These are phyloP conservation scores for Phalangium opilio DNA, from an alignment of 2,888 invertebrate genomes.

Conservation along the genomic window DNA sequence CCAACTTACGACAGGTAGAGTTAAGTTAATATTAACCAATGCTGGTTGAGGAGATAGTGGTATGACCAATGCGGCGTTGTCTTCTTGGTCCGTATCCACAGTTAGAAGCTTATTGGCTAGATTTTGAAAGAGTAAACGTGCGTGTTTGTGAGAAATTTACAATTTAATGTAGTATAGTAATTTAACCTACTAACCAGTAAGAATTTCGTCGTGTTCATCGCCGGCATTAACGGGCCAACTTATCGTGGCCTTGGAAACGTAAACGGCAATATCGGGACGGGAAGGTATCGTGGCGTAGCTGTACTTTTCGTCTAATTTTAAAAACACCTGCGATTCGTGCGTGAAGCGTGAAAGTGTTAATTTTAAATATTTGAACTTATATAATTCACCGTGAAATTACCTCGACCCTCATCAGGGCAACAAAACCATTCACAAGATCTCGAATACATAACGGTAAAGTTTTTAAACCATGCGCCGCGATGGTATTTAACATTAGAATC, in stretches of 20 bases:
- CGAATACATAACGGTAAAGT: constrained; percentile 17
- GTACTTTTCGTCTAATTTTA: constrained; percentile 35
- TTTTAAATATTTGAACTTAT: background rate
- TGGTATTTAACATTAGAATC: constrained; percentile 18
- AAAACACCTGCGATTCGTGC: constrained; percentile 27
- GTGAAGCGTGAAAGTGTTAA: background rate
- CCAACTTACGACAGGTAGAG: background rate
- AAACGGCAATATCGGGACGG: constrained; percentile 36
- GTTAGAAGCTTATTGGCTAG: no score
- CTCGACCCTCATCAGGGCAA: constrained; percentile 33
- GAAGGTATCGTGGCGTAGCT: constrained; percentile 33
- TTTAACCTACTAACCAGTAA: no score
- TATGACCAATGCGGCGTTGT: no score
- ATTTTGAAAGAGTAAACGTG: no score
- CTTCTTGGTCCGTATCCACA: no score
- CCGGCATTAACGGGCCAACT: no score
- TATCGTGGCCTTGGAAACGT: constrained; percentile 37
- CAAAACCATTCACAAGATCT: constrained; percentile 23
- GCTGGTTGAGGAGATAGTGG: no score
- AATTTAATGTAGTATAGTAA: no score
- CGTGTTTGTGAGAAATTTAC: no score
- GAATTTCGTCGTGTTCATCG: no score
- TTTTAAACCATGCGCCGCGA: constrained; percentile 19
- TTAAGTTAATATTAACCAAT: background rate
- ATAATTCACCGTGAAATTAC: constrained; percentile 28